Evolutionary conservation across 2,113 vertebrate genomes (phyloP).

Genomic region (Dunckerocampus dactyliophorus): DNA sequence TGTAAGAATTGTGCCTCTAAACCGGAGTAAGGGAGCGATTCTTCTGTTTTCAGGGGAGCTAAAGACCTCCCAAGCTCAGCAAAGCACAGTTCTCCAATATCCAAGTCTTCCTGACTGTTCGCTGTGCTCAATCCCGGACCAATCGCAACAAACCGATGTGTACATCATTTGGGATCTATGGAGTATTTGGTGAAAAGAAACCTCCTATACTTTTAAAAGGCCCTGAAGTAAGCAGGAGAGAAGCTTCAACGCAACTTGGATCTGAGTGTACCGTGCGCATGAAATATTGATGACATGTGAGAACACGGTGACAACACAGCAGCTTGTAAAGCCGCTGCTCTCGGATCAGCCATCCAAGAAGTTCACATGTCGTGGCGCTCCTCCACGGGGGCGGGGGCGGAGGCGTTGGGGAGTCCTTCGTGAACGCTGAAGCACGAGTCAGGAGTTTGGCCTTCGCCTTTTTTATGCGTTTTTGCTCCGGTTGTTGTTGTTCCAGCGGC

Average conservation of each 20-base stretch:
- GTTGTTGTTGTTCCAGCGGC: neutral
- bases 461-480: neutral
- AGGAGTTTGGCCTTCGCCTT: neutral
- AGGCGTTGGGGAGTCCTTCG: neutral
- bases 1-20: too few species aligned
- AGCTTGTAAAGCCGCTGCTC: constrained; percentile 9
- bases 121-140: too few species aligned
- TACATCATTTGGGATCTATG: too few species aligned
- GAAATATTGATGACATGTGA: constrained; percentile 43
- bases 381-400: neutral
- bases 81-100: too few species aligned
- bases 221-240: too few species aligned
- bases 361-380: constrained; percentile 1
- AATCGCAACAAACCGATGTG: too few species aligned
- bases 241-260: constrained; percentile 13
- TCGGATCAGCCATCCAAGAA: constrained; percentile 7
- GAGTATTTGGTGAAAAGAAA: too few species aligned
- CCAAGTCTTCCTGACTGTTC: too few species aligned
- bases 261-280: constrained; percentile 16
- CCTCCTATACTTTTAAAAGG: too few species aligned
- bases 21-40: too few species aligned
- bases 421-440: neutral
- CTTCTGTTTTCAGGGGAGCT: too few species aligned
- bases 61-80: too few species aligned
- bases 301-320: constrained; percentile 30